These are phyloP conservation scores for Poecilia latipinna DNA, from an alignment of 2,113 vertebrate genomes.

Conservation along the genomic window DNA sequence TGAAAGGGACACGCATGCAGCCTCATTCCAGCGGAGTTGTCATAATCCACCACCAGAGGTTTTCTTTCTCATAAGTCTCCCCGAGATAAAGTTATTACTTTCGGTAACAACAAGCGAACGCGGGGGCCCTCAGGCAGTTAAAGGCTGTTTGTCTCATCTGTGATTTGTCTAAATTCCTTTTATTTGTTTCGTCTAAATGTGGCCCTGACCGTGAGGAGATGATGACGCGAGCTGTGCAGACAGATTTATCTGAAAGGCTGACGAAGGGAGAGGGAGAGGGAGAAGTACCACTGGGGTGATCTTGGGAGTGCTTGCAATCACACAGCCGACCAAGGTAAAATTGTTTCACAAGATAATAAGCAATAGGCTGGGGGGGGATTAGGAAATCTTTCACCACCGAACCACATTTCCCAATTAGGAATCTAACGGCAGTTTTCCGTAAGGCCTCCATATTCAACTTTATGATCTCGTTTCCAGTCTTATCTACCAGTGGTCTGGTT, in stretches of 20 bases:
- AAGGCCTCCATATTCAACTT: background rate
- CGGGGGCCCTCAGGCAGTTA: conserved; percentile 27
- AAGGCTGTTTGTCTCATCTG: conserved; percentile 59
- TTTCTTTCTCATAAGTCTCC: conserved; percentile 48
- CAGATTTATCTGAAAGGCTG: conserved; percentile 35
- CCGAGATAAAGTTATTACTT: conserved; percentile 65
- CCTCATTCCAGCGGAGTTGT: conserved; percentile 41
- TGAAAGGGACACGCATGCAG: conserved; percentile 45
- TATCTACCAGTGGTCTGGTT: background rate
- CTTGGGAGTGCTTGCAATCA: conserved; percentile 21
- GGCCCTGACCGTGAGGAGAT: conserved; percentile 38
- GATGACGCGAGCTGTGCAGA: conserved; percentile 38
- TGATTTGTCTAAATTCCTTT: conserved; percentile 64
- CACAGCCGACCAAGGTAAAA: background rate
- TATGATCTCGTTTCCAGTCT: background rate
- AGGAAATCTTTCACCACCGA: background rate
- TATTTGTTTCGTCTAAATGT: conserved; percentile 60
- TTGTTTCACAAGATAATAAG: background rate
- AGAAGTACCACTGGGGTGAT: background rate
- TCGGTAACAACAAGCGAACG: conserved; percentile 8
- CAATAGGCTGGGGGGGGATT: background rate
- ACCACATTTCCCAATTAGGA: background rate
- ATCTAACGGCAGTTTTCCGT: background rate
- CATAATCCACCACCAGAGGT: conserved; percentile 40
- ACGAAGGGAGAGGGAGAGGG: background rate